phyloP scores from a whole-genome alignment of 2,888 invertebrate genomes.

The Drosophila meridionalis region DNA sequence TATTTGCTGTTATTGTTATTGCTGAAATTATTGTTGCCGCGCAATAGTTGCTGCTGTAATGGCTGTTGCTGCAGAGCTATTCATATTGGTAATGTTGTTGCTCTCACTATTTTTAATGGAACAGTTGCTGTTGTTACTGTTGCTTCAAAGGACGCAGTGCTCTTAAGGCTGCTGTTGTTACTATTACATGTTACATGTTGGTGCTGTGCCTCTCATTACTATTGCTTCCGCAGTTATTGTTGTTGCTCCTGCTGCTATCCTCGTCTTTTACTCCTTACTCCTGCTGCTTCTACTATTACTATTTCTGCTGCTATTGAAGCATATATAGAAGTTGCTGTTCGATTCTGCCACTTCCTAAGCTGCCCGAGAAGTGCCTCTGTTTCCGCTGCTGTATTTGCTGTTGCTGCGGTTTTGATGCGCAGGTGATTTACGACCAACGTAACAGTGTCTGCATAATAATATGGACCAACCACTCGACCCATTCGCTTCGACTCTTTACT shows the following conservation, averaged over 20 bases:
- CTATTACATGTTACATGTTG: not conserved
- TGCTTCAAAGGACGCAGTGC: not conserved
- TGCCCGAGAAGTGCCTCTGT: not conserved
- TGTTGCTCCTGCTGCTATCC: not conserved
- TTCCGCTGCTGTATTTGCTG: slow-evolving; percentile 5
- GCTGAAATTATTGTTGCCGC: not conserved
- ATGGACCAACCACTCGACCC: slow-evolving; percentile 26
- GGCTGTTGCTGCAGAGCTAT: not conserved
- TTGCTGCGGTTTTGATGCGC: slow-evolving; percentile 53
- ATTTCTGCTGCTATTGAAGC: not conserved
- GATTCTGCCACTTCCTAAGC: not conserved
- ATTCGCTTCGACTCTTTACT: slow-evolving; percentile 18
- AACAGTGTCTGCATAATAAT: slow-evolving; percentile 78
- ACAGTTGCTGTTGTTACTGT: not conserved
- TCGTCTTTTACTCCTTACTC: no score
- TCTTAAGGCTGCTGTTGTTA: not conserved
- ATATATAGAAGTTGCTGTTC: not conserved
- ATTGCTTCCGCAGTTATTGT: not conserved
- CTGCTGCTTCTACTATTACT: not conserved
- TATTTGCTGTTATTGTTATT: not conserved
- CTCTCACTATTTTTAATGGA: not conserved
- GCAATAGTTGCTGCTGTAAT: slow-evolving; percentile 1
- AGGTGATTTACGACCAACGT: slow-evolving; percentile 71
- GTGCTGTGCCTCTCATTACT: not conserved
- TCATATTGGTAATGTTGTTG: not conserved